A percentile compares a stretch with the other conserved stretches of the same genome.
phyloP scores from a whole-genome alignment of 1,140 invertebrate species.

The Oppia nitens region DNA sequence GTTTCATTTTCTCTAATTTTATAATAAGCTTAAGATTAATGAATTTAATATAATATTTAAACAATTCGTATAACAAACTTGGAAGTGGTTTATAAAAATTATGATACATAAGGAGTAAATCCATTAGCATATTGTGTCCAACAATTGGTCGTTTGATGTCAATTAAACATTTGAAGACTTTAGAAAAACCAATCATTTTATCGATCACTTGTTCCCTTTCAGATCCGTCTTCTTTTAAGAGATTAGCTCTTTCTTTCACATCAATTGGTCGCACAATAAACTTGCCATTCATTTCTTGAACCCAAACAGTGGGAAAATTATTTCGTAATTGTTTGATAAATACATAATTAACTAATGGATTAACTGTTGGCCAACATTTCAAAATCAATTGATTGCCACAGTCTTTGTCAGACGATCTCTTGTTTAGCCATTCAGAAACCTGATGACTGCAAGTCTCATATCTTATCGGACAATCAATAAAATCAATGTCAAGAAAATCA shows the following conservation, averaged over 20 bases:
- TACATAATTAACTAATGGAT: not conserved
- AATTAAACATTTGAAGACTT: slow-evolving; percentile 41
- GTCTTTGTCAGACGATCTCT: not conserved
- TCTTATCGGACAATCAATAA: not conserved
- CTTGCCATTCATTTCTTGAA: slow-evolving; percentile 1
- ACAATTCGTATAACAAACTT: slow-evolving; percentile 26
- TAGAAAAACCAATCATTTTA: slow-evolving; percentile 43
- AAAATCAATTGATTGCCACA: not conserved
- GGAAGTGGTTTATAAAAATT: slow-evolving; percentile 52
- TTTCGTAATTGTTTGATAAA: slow-evolving; percentile 7
- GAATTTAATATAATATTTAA: slow-evolving; percentile 9
- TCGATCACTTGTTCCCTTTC: slow-evolving; percentile 29
- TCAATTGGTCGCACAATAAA: not conserved
- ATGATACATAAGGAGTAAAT: slow-evolving; percentile 48
- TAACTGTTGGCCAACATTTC: not conserved
- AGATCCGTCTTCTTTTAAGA: not conserved
- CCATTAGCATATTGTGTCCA: slow-evolving; percentile 53
- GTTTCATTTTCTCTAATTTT: slow-evolving; percentile 39
- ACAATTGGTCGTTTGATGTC: slow-evolving; percentile 46
- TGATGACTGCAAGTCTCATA: not conserved
- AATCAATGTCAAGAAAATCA: not conserved
- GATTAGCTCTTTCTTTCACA: not conserved
- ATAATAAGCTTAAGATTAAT: slow-evolving; percentile 16
- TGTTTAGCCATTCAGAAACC: not conserved
- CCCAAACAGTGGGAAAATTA: not conserved